Evolutionary conservation across 2,797 vertebrate species (phyloP), one percentile per base, ranked within the genome.

Genomic region (Naso thynnoides): DNA sequence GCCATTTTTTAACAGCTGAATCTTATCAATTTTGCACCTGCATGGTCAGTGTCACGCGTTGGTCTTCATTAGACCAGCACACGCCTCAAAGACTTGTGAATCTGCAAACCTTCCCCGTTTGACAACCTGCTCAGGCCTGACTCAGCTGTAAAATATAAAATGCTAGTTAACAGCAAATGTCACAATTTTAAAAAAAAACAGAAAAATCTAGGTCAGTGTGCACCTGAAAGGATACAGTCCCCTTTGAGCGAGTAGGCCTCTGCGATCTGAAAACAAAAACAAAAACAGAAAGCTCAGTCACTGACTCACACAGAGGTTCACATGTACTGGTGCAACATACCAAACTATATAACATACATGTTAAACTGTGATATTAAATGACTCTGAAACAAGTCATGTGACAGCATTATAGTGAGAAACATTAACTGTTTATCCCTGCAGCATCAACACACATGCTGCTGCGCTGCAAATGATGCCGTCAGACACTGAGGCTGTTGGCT

Each of bases 151-250:
- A 79, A 77, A 63, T 41, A 27, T 3, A 38, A 38, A 38, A 13
- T 38, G 11, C 9, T 27, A 18, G 10, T 33, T 9, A 72, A 4
- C 44, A 27, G 1, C 24, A 19, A 59, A 57, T 52, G 18, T 65
- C 27, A 62, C 38, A 24, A 24, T 52, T 33, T 44, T 13, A 39
- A 3, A 67, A 63, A 36, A 54, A 62, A 45, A 53, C 2, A 3
- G 21, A 69, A 15, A 18, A 14, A 5, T 50, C n/a, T 4, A 69
- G 18, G 44, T 73, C 48, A 44, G 6, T 2, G 24, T 52, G 54
- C 0, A 33, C 3, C 29, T 59, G 18, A 81, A 93, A 95, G 93
- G 95, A 95, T 95, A 95, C 95, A 95, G 66, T 95, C 92, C 60
- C 92, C 85, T 81, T 92, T 91, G 55, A 88, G 86, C 18, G 91